phyloP scores from a whole-genome alignment of 2,888 invertebrate genomes.

The Phasia obesa region DNA sequence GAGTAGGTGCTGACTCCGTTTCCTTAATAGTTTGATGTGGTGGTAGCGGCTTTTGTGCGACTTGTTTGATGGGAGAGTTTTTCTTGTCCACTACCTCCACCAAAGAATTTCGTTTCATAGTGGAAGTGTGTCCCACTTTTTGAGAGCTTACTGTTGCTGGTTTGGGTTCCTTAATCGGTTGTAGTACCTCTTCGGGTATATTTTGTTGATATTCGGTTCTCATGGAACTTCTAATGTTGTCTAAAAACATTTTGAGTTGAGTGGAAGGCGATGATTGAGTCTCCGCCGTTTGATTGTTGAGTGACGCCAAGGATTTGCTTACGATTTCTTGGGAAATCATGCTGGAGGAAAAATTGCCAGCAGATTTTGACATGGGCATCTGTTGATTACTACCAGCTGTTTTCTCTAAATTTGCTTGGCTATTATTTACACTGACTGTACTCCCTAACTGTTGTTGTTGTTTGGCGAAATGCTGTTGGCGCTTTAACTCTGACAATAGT shows the following conservation, averaged over 20 bases:
- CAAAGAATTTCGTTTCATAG: constrained; percentile 42
- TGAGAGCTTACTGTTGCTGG: constrained; percentile 11
- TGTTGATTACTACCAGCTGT: constrained; percentile 42
- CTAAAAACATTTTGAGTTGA: constrained; percentile 80
- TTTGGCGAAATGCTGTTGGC: constrained; percentile 80
- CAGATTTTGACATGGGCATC: constrained; percentile 73
- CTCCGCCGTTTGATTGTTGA: constrained; percentile 76
- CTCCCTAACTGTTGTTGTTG: constrained; percentile 70
- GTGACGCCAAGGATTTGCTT: constrained; percentile 79
- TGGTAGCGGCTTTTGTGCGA: neutral
- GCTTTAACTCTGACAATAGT: constrained; percentile 81
- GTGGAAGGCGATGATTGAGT: constrained; percentile 82
- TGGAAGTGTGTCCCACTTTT: constrained; percentile 18
- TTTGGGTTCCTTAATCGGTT: constrained; percentile 74
- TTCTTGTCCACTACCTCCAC: constrained; percentile 32
- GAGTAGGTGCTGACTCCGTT: constrained; percentile 77
- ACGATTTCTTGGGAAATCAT: constrained; percentile 81
- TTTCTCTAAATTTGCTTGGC: constrained; percentile 41
- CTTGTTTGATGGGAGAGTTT: constrained; percentile 52
- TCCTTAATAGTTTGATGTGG: constrained; percentile 46
- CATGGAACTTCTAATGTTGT: constrained; percentile 82
- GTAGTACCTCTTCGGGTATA: constrained; percentile 79
- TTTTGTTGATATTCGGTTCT: constrained; percentile 80
- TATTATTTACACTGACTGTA: constrained; percentile 9
- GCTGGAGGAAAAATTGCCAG: constrained; percentile 77